phyloP scores from a whole-genome alignment of 2,888 invertebrate species.

The Lottia gigantea region DNA sequence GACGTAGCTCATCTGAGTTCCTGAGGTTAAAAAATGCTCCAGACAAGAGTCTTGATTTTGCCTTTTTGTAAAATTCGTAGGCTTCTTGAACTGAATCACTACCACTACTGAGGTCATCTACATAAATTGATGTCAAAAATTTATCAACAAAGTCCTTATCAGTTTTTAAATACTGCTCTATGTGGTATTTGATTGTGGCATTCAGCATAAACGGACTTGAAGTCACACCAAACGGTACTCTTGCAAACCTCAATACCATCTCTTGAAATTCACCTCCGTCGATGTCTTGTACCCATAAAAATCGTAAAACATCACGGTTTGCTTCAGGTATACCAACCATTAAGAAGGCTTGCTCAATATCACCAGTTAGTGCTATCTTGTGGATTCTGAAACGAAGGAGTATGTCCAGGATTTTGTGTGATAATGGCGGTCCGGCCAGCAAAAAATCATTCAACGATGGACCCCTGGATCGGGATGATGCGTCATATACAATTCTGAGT shows the following conservation, averaged over 20 bases:
- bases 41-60: background rate
- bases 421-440: background rate
- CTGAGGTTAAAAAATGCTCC: background rate
- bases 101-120: background rate
- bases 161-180: background rate
- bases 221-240: no score
- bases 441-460: background rate
- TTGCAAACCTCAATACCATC: background rate
- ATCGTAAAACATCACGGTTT: background rate
- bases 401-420: background rate
- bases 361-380: slow-evolving; percentile 1
- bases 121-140: background rate
- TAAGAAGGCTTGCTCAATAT: background rate
- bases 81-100: background rate
- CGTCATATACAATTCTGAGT: background rate
- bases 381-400: background rate
- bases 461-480: background rate
- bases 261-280: background rate
- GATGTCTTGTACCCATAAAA: background rate
- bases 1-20: background rate
- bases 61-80: background rate
- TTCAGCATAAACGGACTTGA: background rate
- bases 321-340: background rate
- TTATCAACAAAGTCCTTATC: background rate
- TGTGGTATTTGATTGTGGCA: background rate